Evolutionary conservation across 2,797 vertebrate species (phyloP).

Genomic region (Bradypodion pumilum): DNA sequence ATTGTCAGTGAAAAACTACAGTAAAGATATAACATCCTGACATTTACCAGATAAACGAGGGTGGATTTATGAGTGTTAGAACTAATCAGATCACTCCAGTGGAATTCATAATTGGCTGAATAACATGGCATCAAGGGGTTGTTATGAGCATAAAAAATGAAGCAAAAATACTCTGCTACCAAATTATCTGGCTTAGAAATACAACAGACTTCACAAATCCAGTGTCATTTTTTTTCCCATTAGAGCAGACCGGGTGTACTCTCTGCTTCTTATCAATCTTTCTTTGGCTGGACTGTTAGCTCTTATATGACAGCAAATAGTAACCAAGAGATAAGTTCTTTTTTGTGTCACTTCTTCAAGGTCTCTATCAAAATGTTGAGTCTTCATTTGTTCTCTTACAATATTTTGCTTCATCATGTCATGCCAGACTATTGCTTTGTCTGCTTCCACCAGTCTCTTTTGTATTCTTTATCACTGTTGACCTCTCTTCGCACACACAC

Average conservation of each 20-base stretch:
- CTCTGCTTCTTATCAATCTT: not conserved
- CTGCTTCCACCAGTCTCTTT: not conserved
- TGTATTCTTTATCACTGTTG: not conserved
- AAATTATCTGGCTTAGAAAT: not conserved
- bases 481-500: not conserved
- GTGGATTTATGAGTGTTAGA: not conserved
- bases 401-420: not conserved
- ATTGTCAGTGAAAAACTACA: not conserved
- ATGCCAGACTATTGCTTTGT: not conserved
- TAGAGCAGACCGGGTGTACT: not conserved
- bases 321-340: not conserved
- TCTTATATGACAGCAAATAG: not conserved
- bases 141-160: not conserved
- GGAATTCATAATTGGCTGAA: not conserved
- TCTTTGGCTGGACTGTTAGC: not conserved
- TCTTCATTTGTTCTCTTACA: not conserved
- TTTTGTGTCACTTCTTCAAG: not conserved
- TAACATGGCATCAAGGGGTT: not conserved
- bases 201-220: not conserved
- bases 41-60: not conserved
- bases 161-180: not conserved
- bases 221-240: not conserved
- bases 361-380: not conserved
- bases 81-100: not conserved
- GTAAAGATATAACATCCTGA: not conserved